Conservation (phyloP, 2,113 vertebrate species). For the Clarias magur region DNA sequence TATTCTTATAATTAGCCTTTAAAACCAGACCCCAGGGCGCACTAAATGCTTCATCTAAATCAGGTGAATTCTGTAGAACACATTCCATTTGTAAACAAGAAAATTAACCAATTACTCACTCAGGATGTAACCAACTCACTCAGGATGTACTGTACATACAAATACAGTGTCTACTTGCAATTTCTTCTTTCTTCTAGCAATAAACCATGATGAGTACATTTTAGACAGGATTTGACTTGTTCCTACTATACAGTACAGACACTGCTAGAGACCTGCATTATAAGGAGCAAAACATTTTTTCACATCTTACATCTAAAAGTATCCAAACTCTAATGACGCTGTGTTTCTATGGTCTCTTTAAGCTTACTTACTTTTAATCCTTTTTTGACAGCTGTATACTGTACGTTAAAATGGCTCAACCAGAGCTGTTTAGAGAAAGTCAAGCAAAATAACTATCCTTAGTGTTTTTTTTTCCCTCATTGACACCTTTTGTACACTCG, state of each 20-base stretch:
- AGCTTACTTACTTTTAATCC: neutral
- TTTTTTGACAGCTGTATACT: neutral
- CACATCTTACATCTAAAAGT: too few relatives aligned
- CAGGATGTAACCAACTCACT: too few relatives aligned
- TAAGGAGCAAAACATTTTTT: neutral
- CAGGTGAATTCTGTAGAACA: too few relatives aligned
- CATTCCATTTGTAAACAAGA: too few relatives aligned
- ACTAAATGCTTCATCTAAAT: too few relatives aligned
- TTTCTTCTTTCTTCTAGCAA: too few relatives aligned
- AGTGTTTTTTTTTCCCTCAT: neutral
- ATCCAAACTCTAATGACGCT: too few relatives aligned
- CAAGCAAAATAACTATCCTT: neutral
- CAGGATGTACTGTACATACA: neutral
- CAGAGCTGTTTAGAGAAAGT: neutral
- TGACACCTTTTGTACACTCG: neutral
- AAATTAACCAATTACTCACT: too few relatives aligned
- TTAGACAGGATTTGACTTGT: neutral
- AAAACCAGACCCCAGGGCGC: neutral
- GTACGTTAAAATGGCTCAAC: neutral
- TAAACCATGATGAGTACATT: too few relatives aligned
- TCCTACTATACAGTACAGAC: neutral
- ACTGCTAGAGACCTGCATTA: neutral
- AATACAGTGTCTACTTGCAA: too few relatives aligned
- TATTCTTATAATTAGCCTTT: neutral
- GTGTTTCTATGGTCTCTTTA: too few relatives aligned